Evolutionary conservation across 2,797 vertebrate genomes (phyloP).

Genomic region (Melanotaenia nigrans): DNA sequence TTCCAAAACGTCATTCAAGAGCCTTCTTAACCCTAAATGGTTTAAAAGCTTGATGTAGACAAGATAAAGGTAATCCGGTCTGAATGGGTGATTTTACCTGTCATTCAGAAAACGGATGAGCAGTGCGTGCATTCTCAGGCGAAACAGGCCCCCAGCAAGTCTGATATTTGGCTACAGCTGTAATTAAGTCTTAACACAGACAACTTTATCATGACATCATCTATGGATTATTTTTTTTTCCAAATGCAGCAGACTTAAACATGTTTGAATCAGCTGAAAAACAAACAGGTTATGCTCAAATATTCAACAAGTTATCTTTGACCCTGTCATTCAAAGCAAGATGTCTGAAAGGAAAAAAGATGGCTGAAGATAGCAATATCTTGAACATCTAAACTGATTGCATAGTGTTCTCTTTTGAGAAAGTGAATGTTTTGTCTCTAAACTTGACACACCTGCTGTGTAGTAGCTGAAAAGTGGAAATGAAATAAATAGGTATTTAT

Average conservation of each 20-base stretch:
- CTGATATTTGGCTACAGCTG: slow-evolving; percentile 5
- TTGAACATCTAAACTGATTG: not conserved
- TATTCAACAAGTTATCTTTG: not conserved
- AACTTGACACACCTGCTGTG: slow-evolving; percentile 21
- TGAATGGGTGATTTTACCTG: slow-evolving; percentile 33
- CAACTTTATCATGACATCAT: not conserved
- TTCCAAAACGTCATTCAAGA: not conserved
- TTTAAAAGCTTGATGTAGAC: not conserved
- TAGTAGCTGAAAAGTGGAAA: slow-evolving; percentile 14
- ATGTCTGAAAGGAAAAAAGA: not conserved
- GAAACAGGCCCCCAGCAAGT: not conserved
- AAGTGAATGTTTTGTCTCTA: slow-evolving; percentile 21
- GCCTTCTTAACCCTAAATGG: slow-evolving; percentile 1
- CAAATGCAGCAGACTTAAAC: slow-evolving; percentile 4
- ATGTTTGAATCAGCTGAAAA: not conserved
- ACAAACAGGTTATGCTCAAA: not conserved
- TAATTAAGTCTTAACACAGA: slow-evolving; percentile 7
- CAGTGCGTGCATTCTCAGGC: slow-evolving; percentile 21
- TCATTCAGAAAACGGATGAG: slow-evolving; percentile 35
- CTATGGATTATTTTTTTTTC: not conserved
- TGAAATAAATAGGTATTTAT: not conserved
- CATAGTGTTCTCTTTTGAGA: not conserved
- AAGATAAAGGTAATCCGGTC: slow-evolving; percentile 46
- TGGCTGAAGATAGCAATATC: slow-evolving; percentile 8
- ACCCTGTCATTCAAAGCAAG: not conserved